phyloP scores from a whole-genome alignment of 1,140 invertebrate genomes.

The Drosophila mauritiana region DNA sequence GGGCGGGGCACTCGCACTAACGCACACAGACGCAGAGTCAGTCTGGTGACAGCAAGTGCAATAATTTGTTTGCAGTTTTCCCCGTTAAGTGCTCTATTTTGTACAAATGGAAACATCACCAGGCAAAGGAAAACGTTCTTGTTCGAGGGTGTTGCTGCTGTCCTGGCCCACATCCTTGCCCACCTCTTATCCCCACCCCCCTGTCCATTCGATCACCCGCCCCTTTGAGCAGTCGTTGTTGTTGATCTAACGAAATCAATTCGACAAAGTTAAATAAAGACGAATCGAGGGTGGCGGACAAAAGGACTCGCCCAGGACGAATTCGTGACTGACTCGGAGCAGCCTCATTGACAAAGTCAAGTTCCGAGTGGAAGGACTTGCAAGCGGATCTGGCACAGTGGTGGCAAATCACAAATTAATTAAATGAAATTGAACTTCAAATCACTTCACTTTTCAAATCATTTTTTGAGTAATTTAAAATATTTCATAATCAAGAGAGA shows the following conservation, averaged over 20 bases:
- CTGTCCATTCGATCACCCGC: not conserved
- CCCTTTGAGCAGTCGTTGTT: conserved; percentile 23
- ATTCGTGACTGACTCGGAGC: conserved; percentile 13
- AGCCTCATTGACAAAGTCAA: conserved; percentile 73
- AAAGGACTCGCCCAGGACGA: conserved; percentile 25
- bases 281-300: conserved; percentile 38
- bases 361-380: conserved; percentile 15
- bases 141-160: conserved; percentile 62
- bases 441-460: too few relatives aligned
- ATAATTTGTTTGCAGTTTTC: conserved; percentile 84
- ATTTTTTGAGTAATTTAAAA: not conserved
- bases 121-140: conserved; percentile 40
- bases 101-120: conserved; percentile 83
- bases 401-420: not conserved
- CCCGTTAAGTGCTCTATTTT: conserved; percentile 84
- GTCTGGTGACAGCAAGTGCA: conserved; percentile 82
- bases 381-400: conserved; percentile 44
- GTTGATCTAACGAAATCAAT: conserved; percentile 78
- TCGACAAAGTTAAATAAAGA: conserved; percentile 80
- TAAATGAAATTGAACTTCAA: not conserved
- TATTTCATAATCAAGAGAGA: too few relatives aligned
- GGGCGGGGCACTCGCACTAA: conserved; percentile 39
- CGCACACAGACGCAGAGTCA: conserved; percentile 29
- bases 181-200: not conserved
- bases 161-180: conserved; percentile 19